Evolutionary conservation across 2,888 invertebrate genomes (phyloP).

Genomic region (Parnassius orleans): DNA sequence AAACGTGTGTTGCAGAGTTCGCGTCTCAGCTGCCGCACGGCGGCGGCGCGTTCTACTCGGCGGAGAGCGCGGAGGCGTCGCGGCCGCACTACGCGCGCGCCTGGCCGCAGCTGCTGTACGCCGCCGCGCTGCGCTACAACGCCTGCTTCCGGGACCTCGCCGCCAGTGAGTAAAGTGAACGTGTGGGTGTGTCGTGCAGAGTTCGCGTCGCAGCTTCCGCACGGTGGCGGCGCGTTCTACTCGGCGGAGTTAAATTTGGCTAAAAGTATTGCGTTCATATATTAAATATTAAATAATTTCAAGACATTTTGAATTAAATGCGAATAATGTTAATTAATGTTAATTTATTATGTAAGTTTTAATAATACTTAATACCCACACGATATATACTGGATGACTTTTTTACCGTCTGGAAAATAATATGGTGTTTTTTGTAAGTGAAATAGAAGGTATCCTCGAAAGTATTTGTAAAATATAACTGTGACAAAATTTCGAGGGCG

Average conservation of each 20-base stretch:
- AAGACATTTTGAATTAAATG: too few species aligned
- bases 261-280: too few species aligned
- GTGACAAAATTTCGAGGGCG: too few species aligned
- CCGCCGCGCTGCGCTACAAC: constrained; percentile 88
- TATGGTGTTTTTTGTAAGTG: too few species aligned
- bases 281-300: too few species aligned
- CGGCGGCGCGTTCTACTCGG: constrained; percentile 98
- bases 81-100: constrained; percentile 94
- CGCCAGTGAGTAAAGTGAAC: neutral
- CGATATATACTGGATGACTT: too few species aligned
- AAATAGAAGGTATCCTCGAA: too few species aligned
- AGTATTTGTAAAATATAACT: too few species aligned
- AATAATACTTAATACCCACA: too few species aligned
- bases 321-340: too few species aligned
- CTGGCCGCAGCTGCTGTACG: constrained; percentile 98
- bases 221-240: constrained; percentile 98
- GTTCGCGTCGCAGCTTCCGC: constrained; percentile 95
- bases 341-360: too few species aligned
- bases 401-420: too few species aligned
- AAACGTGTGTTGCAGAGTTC: constrained; percentile 84
- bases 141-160: constrained; percentile 42
- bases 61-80: constrained; percentile 96
- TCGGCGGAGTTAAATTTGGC: constrained; percentile 88
- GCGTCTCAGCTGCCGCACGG: constrained; percentile 96
- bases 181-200: constrained; percentile 75